These are phyloP conservation scores for Aplidium turbinatum DNA, from an alignment of 23 tunicate genomes.

Conservation along the genomic window DNA sequence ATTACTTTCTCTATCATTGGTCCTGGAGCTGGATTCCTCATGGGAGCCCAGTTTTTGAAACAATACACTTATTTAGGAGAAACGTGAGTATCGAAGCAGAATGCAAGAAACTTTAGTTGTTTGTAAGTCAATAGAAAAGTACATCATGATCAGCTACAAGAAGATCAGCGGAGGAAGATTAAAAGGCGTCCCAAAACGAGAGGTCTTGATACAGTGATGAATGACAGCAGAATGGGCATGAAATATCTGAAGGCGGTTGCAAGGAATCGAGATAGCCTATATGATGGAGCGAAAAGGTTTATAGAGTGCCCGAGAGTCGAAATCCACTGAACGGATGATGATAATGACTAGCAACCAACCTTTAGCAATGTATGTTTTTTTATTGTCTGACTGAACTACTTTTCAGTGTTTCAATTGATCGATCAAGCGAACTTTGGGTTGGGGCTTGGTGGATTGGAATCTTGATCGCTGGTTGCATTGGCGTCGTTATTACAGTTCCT, in stretches of 20 bases:
- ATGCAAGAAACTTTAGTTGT: not conserved
- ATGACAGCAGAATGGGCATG: too few species aligned
- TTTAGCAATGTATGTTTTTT: too few species aligned
- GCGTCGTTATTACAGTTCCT: slow-evolving; percentile 39
- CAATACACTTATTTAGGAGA: slow-evolving; percentile 55
- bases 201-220: too few species aligned
- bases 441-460: slow-evolving; percentile 93
- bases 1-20: slow-evolving; percentile 63
- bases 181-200: too few species aligned
- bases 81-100: slow-evolving; percentile 30
- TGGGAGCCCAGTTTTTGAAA: slow-evolving; percentile 50
- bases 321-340: too few species aligned
- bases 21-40: slow-evolving; percentile 76
- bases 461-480: slow-evolving; percentile 36
- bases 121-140: not conserved
- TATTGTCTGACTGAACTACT: not conserved
- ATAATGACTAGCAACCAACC: too few species aligned
- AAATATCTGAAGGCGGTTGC: too few species aligned
- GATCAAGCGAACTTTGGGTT: slow-evolving; percentile 60
- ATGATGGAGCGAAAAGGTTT: too few species aligned
- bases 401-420: slow-evolving; percentile 36
- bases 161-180: too few species aligned
- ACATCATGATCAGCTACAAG: too few species aligned
- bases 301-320: too few species aligned
- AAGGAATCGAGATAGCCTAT: too few species aligned